Percentiles rank a stretch among this genome's conserved stretches.
phyloP scores from a whole-genome alignment of 2,113 vertebrate genomes.

The Varanus komodoensis region DNA sequence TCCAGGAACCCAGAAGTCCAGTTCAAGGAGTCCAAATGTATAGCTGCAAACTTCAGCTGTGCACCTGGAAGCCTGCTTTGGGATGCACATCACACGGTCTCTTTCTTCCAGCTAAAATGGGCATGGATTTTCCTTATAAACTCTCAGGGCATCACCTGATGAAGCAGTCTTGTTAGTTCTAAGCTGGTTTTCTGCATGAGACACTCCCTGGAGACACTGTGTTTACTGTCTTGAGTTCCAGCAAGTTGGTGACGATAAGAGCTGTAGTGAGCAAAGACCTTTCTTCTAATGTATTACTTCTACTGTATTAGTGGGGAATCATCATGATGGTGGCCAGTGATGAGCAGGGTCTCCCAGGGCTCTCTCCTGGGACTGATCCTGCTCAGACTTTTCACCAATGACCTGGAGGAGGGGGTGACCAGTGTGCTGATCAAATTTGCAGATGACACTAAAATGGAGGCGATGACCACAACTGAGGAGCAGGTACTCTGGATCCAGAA shows the following conservation, averaged over 20 bases:
- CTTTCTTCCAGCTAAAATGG: neutral
- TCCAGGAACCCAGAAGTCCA: neutral
- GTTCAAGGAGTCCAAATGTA: neutral
- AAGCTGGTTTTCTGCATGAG: neutral
- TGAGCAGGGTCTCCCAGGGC: too few relatives aligned
- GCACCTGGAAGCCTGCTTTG: neutral
- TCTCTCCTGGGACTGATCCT: too few relatives aligned
- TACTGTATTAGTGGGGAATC: too few relatives aligned
- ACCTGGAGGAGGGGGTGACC: too few relatives aligned
- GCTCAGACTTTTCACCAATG: too few relatives aligned
- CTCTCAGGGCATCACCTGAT: neutral
- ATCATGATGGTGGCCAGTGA: too few relatives aligned
- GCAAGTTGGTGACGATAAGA: neutral
- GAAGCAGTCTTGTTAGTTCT: neutral
- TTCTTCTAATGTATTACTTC: neutral
- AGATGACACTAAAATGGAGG: too few relatives aligned
- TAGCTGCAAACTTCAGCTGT: neutral
- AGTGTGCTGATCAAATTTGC: too few relatives aligned
- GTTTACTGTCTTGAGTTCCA: neutral
- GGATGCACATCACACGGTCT: neutral
- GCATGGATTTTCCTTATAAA: neutral
- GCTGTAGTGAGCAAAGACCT: neutral
- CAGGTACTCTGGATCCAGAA: too few relatives aligned
- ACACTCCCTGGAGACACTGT: neutral
- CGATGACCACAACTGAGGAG: too few relatives aligned